These are phyloP conservation scores for Drosophila albomicans DNA, from an alignment of 1,140 invertebrate genomes.

Conservation along the genomic window DNA sequence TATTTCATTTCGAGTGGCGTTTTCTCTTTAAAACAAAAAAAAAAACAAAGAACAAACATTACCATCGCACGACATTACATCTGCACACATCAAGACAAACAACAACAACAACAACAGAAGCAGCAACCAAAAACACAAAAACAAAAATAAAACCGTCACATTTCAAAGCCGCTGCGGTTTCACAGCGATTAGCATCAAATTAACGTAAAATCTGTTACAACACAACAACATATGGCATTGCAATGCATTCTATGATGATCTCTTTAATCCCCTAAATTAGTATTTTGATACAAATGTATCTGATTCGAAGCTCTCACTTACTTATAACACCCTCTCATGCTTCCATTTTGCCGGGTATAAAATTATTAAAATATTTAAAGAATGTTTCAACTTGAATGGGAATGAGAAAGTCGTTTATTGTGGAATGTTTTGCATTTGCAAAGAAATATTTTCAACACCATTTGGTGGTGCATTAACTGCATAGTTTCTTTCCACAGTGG, in stretches of 20 bases:
- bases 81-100: neutral
- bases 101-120: too few species aligned
- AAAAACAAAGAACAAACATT: constrained; percentile 20
- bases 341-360: neutral
- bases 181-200: constrained; percentile 5
- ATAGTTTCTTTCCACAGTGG: neutral
- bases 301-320: neutral
- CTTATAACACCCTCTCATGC: neutral
- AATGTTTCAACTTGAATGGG: neutral
- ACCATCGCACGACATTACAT: constrained; percentile 2
- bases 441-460: neutral
- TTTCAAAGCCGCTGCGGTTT: constrained; percentile 1
- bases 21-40: constrained; percentile 46
- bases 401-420: neutral
- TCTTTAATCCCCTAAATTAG: neutral
- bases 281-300: constrained; percentile 1
- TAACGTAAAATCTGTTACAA: neutral
- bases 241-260: too few species aligned
- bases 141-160: neutral
- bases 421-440: neutral
- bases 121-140: too few species aligned
- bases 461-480: neutral
- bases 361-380: neutral
- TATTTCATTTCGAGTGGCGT: constrained; percentile 67
- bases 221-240: neutral